Evolutionary conservation across 37 sponge, comb jelly and placozoan species (phyloP).

Genomic region (Bolinopsis microptera): DNA sequence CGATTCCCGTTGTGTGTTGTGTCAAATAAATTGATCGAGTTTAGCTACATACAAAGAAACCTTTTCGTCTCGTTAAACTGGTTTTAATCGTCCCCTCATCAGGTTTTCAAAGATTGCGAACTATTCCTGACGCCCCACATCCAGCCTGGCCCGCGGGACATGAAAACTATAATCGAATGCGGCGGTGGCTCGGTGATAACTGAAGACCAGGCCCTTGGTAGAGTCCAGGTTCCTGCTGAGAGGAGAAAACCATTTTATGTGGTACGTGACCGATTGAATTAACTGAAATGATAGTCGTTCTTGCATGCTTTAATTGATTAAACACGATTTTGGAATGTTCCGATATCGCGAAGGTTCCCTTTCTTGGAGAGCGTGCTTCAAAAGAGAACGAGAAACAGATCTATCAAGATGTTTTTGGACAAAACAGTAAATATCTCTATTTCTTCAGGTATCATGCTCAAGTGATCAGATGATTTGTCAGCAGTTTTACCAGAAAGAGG

Average conservation of each 20-base stretch:
- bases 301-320: too few species aligned
- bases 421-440: too few species aligned
- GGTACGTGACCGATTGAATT: too few species aligned
- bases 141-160: constrained; percentile 30
- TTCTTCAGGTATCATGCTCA: constrained; percentile 33
- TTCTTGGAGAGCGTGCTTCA: too few species aligned
- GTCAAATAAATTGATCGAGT: background rate
- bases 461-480: constrained; percentile 38
- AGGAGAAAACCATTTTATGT: background rate
- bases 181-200: background rate
- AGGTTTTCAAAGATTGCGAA: constrained; percentile 9
- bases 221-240: background rate
- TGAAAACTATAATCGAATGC: constrained; percentile 27
- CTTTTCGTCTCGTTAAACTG: background rate
- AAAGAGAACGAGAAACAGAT: too few species aligned
- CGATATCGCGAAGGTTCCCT: too few species aligned
- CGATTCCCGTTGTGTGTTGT: too few species aligned
- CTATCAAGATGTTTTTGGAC: too few species aligned
- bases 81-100: too few species aligned
- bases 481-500: constrained; percentile 9
- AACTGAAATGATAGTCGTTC: too few species aligned
- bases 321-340: too few species aligned
- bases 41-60: background rate
- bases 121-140: constrained; percentile 39
- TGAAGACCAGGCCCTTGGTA: background rate